Evolutionary conservation across 2,888 invertebrate genomes (phyloP).

Genomic region (Oscheius myriophilus): DNA sequence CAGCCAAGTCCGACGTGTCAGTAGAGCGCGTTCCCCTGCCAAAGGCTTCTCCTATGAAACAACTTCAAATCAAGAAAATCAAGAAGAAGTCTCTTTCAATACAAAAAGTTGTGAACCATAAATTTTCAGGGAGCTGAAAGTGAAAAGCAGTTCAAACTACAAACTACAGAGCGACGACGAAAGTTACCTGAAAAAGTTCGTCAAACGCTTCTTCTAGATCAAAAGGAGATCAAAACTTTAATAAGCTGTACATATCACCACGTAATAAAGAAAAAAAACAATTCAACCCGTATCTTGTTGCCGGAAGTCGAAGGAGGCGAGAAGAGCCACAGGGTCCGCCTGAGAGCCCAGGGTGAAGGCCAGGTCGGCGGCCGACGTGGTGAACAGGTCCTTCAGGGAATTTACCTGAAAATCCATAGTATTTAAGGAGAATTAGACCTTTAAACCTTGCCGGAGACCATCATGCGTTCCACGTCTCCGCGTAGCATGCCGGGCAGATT

Average conservation of each 20-base stretch:
- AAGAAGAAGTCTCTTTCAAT: slow-evolving; percentile 6
- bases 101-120: background rate
- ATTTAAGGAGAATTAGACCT: background rate
- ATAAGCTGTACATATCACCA: slow-evolving; percentile 23
- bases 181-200: slow-evolving; percentile 1
- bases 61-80: slow-evolving; percentile 26
- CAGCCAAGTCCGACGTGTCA: slow-evolving; percentile 13
- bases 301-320: slow-evolving; percentile 35
- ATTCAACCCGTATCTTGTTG: slow-evolving; percentile 10
- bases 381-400: slow-evolving; percentile 21
- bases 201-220: slow-evolving; percentile 21
- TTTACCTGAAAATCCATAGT: slow-evolving; percentile 16
- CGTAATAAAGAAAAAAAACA: slow-evolving; percentile 4
- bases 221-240: slow-evolving; percentile 10
- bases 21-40: slow-evolving; percentile 13
- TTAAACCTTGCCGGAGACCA: slow-evolving; percentile 29
- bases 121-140: slow-evolving; percentile 13
- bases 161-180: slow-evolving; percentile 4
- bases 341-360: slow-evolving; percentile 20
- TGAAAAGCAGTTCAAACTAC: slow-evolving; percentile 14
- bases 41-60: slow-evolving; percentile 25
- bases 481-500: slow-evolving; percentile 29
- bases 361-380: slow-evolving; percentile 10
- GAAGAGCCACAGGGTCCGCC: slow-evolving; percentile 30
- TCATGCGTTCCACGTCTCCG: slow-evolving; percentile 31